These are phyloP conservation scores for Oostethus manadensis DNA, from an alignment of 2,113 vertebrate genomes.

Conservation along the genomic window DNA sequence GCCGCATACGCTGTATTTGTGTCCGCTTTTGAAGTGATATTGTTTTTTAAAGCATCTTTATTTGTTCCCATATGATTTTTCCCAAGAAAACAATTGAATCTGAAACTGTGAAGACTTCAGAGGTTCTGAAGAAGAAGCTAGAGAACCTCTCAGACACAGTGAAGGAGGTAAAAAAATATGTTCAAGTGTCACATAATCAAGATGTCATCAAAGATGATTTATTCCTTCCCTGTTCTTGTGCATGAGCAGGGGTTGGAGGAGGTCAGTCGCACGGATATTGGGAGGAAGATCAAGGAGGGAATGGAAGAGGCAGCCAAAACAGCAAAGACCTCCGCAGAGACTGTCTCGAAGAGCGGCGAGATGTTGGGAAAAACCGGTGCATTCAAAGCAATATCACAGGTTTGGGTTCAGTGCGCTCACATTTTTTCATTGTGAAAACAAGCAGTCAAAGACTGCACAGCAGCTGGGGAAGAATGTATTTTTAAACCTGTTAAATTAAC, in stretches of 20 bases:
- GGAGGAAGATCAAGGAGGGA: constrained; percentile 88
- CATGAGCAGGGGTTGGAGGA: constrained; percentile 81
- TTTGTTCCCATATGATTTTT: background rate
- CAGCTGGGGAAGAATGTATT: no score
- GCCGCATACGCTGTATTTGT: background rate
- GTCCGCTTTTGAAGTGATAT: background rate
- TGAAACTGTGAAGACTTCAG: constrained; percentile 88
- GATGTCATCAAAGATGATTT: background rate
- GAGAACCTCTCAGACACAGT: constrained; percentile 82
- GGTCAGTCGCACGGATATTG: constrained; percentile 84
- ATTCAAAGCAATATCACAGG: constrained; percentile 90
- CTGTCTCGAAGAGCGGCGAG: constrained; percentile 82
- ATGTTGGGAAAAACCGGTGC: constrained; percentile 84
- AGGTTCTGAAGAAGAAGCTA: constrained; percentile 86
- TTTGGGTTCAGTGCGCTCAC: constrained; percentile 31
- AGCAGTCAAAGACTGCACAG: no score
- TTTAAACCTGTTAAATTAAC: no score
- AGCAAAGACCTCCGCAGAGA: constrained; percentile 87
- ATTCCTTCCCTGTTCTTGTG: background rate
- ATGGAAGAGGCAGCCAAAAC: constrained; percentile 89
- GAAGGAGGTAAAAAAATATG: constrained; percentile 79
- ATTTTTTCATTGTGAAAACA: no score
- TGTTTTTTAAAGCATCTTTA: background rate
- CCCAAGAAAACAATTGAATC: constrained; percentile 92
- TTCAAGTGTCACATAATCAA: background rate